These are phyloP conservation scores for Drosophila ambigua DNA, from an alignment of 1,140 invertebrate genomes.

Conservation along the genomic window DNA sequence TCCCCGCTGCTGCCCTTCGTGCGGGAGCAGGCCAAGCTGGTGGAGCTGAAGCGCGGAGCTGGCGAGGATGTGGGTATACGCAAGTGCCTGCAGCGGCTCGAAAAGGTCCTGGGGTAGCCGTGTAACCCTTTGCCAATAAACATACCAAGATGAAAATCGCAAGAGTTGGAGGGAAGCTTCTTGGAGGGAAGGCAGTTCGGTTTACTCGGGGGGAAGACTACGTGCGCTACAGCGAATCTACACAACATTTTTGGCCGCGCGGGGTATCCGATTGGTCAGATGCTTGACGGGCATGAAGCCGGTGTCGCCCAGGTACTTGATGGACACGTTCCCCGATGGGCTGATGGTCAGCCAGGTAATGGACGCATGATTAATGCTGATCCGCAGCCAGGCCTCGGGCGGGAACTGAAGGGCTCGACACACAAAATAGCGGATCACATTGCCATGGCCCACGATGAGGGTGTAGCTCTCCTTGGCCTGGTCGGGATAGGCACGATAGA, in stretches of 20 bases:
- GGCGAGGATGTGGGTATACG: slow-evolving; percentile 80
- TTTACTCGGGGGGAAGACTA: too few species aligned
- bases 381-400: slow-evolving; percentile 97
- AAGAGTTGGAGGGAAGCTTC: not conserved
- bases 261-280: slow-evolving; percentile 75
- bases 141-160: too few species aligned
- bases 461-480: slow-evolving; percentile 95
- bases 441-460: slow-evolving; percentile 98
- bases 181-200: not conserved
- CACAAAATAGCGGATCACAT: slow-evolving; percentile 99
- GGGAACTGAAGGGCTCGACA: slow-evolving; percentile 99
- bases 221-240: slow-evolving; percentile 17
- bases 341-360: slow-evolving; percentile 96
- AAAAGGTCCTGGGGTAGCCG: slow-evolving; percentile 34
- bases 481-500: slow-evolving; percentile 92
- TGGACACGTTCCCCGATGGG: slow-evolving; percentile 93
- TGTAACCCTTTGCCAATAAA: not conserved
- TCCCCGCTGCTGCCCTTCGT: slow-evolving; percentile 52
- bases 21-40: slow-evolving; percentile 49
- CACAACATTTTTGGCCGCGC: slow-evolving; percentile 74
- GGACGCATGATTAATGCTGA: slow-evolving; percentile 95
- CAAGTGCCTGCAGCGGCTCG: slow-evolving; percentile 64
- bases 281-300: slow-evolving; percentile 90
- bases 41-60: slow-evolving; percentile 78
- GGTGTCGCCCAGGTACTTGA: slow-evolving; percentile 92